phyloP scores from a whole-genome alignment of 2,797 vertebrate genomes.

The Crax fasciolata region DNA sequence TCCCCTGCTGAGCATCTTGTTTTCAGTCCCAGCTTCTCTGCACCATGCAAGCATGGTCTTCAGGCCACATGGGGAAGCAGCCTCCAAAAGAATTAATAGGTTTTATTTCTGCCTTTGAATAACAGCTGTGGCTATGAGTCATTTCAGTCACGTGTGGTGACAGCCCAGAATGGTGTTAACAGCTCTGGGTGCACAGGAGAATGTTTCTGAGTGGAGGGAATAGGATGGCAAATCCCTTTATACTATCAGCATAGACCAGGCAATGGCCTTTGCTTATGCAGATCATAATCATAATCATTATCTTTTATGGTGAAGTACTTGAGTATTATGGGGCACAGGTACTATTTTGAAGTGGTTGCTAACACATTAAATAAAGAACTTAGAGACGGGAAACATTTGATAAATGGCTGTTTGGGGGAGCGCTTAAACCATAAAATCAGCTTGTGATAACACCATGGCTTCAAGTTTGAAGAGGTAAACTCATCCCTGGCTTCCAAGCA shows the following conservation, averaged over 20 bases:
- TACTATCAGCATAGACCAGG: neutral
- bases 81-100: neutral
- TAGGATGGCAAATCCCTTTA: conserved; percentile 45
- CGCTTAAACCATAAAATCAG: conserved; percentile 44
- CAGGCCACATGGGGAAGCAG: neutral
- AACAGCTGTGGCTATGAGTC: neutral
- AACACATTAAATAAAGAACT: conserved; percentile 70
- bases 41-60: accelerated
- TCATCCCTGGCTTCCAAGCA: neutral
- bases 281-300: conserved; percentile 74
- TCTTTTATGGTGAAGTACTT: conserved; percentile 70
- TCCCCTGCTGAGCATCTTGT: neutral
- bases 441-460: conserved; percentile 19
- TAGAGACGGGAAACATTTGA: conserved; percentile 58
- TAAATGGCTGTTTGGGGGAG: conserved; percentile 62
- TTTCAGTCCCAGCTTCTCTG: neutral
- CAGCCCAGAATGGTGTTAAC: neutral
- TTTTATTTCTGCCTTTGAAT: conserved; percentile 6
- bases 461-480: neutral
- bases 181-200: neutral
- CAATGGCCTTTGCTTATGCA: conserved; percentile 68
- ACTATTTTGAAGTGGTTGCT: conserved; percentile 70
- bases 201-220: neutral
- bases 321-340: conserved; percentile 54
- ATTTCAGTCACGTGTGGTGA: neutral